Conservation (phyloP, 2,888 invertebrate genomes). For the Brachyptera risi region DNA sequence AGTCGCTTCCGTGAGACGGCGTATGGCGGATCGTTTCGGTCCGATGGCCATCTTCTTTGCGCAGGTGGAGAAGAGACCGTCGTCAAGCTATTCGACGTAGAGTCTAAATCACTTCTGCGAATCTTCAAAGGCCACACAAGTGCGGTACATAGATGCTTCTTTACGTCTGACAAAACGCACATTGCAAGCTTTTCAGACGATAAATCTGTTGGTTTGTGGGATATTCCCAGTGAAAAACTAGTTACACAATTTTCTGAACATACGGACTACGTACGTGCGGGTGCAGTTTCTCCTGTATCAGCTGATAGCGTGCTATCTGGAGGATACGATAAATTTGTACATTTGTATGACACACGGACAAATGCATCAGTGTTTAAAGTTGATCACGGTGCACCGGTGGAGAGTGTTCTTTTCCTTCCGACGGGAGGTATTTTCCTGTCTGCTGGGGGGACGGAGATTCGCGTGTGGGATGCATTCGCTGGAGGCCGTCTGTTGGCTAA, state of each 20-base stretch:
- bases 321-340: constrained; percentile 83
- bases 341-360: constrained; percentile 81
- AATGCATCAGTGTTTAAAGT: constrained; percentile 64
- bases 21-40: constrained; percentile 78
- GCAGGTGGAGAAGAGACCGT: constrained; percentile 87
- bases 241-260: constrained; percentile 52
- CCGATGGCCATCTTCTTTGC: constrained; percentile 76
- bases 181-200: constrained; percentile 90
- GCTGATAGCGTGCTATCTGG: constrained; percentile 76
- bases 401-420: constrained; percentile 82
- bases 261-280: constrained; percentile 78
- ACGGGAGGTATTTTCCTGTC: constrained; percentile 87
- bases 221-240: constrained; percentile 77
- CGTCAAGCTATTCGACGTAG: constrained; percentile 84
- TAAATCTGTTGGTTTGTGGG: constrained; percentile 83
- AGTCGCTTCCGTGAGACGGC: constrained; percentile 79
- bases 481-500: constrained; percentile 81
- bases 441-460: constrained; percentile 83
- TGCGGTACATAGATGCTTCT: constrained; percentile 75
- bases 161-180: constrained; percentile 71
- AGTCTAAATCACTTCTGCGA: constrained; percentile 74
- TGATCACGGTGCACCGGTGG: constrained; percentile 86
- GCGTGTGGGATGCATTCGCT: constrained; percentile 89
- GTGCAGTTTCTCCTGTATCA: constrained; percentile 71
- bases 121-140: constrained; percentile 79